Evolutionary conservation across 2,888 invertebrate genomes (phyloP).

Genomic region (Chrysolina americana): DNA sequence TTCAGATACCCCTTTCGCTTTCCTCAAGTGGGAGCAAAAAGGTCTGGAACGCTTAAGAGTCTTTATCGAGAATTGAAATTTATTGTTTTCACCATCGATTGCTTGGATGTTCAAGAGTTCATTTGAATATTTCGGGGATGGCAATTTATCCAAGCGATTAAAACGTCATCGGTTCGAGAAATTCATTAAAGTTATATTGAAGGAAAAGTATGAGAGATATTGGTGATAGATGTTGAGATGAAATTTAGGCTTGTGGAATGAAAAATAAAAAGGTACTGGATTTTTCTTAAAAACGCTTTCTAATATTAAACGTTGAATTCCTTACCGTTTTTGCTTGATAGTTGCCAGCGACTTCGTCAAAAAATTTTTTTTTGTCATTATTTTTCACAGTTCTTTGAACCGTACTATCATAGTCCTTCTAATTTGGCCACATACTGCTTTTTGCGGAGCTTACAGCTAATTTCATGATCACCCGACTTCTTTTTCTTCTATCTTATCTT

Average conservation of each 20-base stretch:
- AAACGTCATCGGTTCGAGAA: conserved; percentile 43
- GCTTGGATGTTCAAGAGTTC: conserved; percentile 30
- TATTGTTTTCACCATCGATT: conserved; percentile 52
- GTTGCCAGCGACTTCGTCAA: too few relatives aligned
- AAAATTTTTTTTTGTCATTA: too few relatives aligned
- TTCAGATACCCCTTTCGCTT: conserved; percentile 60
- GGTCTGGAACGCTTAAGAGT: conserved; percentile 50
- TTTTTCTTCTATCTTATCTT: too few relatives aligned
- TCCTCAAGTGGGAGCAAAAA: conserved; percentile 55
- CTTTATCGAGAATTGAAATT: conserved; percentile 54
- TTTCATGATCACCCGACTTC: too few relatives aligned
- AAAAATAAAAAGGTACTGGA: too few relatives aligned
- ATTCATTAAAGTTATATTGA: not conserved
- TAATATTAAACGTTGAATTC: too few relatives aligned
- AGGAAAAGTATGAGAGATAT: not conserved
- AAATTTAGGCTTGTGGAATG: not conserved
- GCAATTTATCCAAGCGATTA: conserved; percentile 37
- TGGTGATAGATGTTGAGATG: not conserved
- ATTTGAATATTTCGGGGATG: conserved; percentile 50
- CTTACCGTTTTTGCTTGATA: too few relatives aligned
- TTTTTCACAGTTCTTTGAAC: too few relatives aligned
- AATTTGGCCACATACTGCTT: too few relatives aligned
- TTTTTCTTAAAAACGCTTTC: too few relatives aligned
- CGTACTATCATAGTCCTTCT: too few relatives aligned
- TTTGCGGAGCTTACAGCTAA: too few relatives aligned